phyloP scores from a whole-genome alignment of 2,797 vertebrate species.

The Pseudochirops corinnae region DNA sequence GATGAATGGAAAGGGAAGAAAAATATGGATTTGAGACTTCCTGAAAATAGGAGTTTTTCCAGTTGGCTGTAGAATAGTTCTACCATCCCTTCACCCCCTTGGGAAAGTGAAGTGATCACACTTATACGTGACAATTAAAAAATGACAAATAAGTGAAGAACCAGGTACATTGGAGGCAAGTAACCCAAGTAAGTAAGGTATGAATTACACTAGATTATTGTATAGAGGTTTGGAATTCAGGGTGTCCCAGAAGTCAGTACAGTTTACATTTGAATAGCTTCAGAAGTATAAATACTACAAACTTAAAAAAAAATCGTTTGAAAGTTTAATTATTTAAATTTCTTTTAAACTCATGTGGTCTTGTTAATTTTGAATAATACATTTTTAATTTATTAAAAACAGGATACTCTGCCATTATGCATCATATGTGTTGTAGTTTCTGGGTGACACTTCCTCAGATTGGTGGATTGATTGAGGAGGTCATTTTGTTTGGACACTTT shows the following conservation, averaged over 20 bases:
- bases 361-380: neutral
- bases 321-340: neutral
- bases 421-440: neutral
- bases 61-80: conserved; percentile 26
- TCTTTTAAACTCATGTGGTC: neutral
- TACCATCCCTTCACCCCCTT: neutral
- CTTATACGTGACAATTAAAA: neutral
- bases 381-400: neutral
- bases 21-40: conserved; percentile 17
- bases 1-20: conserved; percentile 5
- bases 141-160: neutral
- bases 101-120: neutral
- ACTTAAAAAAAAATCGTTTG: neutral
- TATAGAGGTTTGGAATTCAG: neutral
- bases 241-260: neutral
- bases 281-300: neutral
- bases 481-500: neutral
- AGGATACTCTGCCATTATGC: neutral
- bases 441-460: neutral
- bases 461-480: neutral
- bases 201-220: neutral
- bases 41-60: neutral
- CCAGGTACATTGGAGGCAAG: neutral
- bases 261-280: neutral
- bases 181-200: neutral